Base-by-base conservation (phyloP, 2,797 vertebrate species). In the Syngnathus acus region DNA sequence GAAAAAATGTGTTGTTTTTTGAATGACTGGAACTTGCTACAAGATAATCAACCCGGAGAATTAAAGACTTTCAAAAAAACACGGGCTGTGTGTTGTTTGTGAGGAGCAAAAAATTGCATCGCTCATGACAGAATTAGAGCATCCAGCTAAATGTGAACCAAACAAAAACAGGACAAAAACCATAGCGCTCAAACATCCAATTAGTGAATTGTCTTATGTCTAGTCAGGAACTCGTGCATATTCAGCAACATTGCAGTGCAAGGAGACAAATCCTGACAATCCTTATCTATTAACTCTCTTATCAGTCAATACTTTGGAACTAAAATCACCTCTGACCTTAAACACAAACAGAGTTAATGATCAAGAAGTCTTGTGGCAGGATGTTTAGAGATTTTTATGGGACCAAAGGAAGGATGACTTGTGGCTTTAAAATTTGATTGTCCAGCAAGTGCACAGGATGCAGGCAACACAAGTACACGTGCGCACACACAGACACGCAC, bases 231-330 rank as follows among this genome's bases (percentile, higher is more conserved):
- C 50, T 84, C 74, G 68, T 74, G 76, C 72, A 71, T 70, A 68
- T 73, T 73, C 62, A 7, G 67, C 58, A 62, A 47, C 66, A 79
- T 76, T 78, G 65, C 78, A 83, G 62, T 40, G 55, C 73, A 17
- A 65, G 62, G 17, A 74, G 68, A 63, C 48, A 71, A 72, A 57
- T 70, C 43, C 58, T 68, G 43, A 69, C 71, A 83, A 69, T 65
- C 60, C 64, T 89, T 53, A 86, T 80, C 78, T 82, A 89, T 88
- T 90, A 87, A 87, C 86, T 79, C 65, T 64, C 69, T 81, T 71
- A 74, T 75, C 69, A 59, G 7, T 50, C 65, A 81, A 64, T 65
- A 68, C 67, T 81, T 79, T 73, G 71, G 74, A 79, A 85, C 83
- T 80, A 64, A 76, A 76, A 72, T 81, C 59, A 82, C 75, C 85